Conservation (phyloP, 2,797 vertebrate species). For the Numenius phaeopus region DNA sequence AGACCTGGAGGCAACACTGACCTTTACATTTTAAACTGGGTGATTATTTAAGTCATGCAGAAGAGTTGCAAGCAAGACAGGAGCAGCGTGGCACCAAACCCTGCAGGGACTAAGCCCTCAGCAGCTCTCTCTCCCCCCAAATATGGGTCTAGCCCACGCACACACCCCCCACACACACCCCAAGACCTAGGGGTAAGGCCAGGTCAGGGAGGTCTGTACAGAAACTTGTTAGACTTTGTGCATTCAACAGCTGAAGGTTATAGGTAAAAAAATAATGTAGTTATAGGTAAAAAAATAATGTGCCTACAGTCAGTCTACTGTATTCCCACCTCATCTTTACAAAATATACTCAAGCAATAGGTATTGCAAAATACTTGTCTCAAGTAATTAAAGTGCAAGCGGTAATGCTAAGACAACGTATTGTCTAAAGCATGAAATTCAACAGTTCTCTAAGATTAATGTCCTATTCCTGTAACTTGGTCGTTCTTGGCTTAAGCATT, state of each 20-base stretch:
- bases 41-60: accelerated
- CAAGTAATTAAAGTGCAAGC: constrained; percentile 30
- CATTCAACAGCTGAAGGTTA: background rate
- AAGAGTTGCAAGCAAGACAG: background rate
- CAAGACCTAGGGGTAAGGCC: background rate
- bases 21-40: background rate
- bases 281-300: background rate
- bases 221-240: background rate
- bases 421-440: constrained; percentile 45
- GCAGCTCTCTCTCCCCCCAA: accelerated
- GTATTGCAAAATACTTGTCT: background rate
- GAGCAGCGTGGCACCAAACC: background rate
- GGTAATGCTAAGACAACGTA: background rate
- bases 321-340: background rate
- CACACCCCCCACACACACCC: accelerated
- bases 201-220: accelerated
- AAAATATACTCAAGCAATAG: background rate
- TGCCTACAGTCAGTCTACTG: background rate
- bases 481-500: constrained; percentile 70
- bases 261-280: accelerated
- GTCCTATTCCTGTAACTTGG: constrained; percentile 52
- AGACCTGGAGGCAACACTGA: accelerated
- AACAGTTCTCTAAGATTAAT: constrained; percentile 65
- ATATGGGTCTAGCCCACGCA: accelerated
- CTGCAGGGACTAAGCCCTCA: background rate